These are phyloP conservation scores for Danio rerio DNA, from an alignment of 2,113 vertebrate species.

Conservation along the genomic window DNA sequence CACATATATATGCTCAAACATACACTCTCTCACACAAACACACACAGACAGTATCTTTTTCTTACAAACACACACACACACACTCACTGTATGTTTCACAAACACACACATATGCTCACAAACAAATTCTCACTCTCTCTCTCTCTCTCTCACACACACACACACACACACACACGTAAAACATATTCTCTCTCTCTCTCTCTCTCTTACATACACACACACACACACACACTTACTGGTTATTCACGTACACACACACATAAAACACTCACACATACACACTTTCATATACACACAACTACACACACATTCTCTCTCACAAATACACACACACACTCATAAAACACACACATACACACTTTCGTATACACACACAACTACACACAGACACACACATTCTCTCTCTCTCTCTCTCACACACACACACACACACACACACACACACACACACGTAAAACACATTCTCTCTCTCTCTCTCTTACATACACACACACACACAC, in stretches of 20 bases:
- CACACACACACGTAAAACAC: not conserved
- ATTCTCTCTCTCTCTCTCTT: not conserved
- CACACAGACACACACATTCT: not conserved
- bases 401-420: no score
- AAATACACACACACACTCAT: no score
- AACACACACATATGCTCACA: not conserved
- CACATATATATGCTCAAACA: not conserved
- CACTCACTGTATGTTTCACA: not conserved
- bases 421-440: not conserved
- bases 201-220: no score
- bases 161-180: no score
- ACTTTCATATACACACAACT: not conserved
- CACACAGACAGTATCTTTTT: no score
- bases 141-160: not conserved
- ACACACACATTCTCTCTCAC: not conserved
- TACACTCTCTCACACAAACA: not conserved
- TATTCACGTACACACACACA: no score
- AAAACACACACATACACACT: no score
- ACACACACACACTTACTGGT: no score
- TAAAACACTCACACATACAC: not conserved
- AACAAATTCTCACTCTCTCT: no score
- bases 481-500: not conserved
- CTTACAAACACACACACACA: conserved; percentile 22
- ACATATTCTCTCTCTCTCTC: no score
- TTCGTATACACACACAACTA: no score